Evolutionary conservation across 2,797 vertebrate genomes (phyloP), one percentile per base, ranked within the genome.

Genomic region (Melanotaenia parkinsoni): DNA sequence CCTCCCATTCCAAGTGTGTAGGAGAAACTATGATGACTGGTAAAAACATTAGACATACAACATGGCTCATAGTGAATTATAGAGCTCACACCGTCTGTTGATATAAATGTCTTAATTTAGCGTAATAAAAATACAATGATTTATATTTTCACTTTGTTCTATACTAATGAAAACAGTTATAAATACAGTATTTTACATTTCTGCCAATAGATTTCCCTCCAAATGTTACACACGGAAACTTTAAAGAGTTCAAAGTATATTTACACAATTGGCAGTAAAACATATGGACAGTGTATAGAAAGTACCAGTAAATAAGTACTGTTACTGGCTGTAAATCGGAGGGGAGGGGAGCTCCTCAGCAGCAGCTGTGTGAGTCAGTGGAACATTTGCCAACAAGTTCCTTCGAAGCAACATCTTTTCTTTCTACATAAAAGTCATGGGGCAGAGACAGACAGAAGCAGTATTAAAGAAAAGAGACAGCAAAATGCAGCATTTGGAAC

Each of bases 351-450:
- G 70, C 69, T 81, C 51, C 67, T n/a, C 45, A 72, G 63, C 61
- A 62, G 79, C 81, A 83, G 84, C 70, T 83, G 74, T 80, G 72
- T 89, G 86, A 91, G 81, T 88, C 84, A 89, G 62, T 75, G 67
- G 45, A 74, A 61, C 24, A 8, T 56, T 70, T 74, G 81, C 82
- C 81, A 84, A 35, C 58, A 51, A 69, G 63, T 77, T 78, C 63
- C 59, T 66, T 90, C 80, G 89, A 87, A 89, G 81, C 86, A 91
- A 83, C 84, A 85, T 88, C 70, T 90, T 88, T 86, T 89, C 83
- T 82, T 91, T 89, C 89, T 86, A 86, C 86, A 84, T 63, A 37
- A 77, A 67, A 80, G 56, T 43, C 53, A 67, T 53, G 68, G 53
- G 61, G n/a, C 67, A 32, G 35, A 37, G 51, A 54, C 22, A 77